Base-by-base conservation (phyloP, 2,888 invertebrate genomes). In the Tiliacea citrago region DNA sequence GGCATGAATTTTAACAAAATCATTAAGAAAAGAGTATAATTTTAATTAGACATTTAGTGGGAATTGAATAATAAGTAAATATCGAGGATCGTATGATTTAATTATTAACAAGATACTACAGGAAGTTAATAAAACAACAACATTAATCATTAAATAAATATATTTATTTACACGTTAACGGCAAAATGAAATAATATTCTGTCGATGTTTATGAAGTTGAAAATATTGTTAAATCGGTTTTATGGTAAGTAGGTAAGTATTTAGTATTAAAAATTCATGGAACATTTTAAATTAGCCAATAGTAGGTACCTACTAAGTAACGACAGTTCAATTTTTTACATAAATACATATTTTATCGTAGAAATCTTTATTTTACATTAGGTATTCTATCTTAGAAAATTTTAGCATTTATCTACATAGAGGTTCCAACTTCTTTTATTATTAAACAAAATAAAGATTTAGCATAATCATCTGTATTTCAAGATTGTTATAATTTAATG, bases 151-250 rank as follows among this genome's bases (percentile, higher is more conserved):
- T 95, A 96, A 96, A 96, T 96, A 96, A 96, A 96, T 96, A 96
- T 96, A 95, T 96, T 96, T 96, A 96, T 96, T 95, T 96, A 96
- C 96, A 96, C 68, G 90, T 90, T 93, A 96, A 96, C 95, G 92
- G 91, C 92, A 90, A 95, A 95, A 93, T 93, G 90, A 95, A 94
- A 92, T 90, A 90, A 90, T 91, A 92, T 89, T 93, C 91, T 91
- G 94, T 96, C 94, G 95, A 95, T 96, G 95, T 94, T 92, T 89
- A 91, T 89, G 92, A 93, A 92, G 84, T 90, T 90, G 83, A 83
- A 92, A 91, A 89, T 88, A 90, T 88, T 90, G 81, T 86, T 89
- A 89, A 89, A 88, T 89, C 74, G 71, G 80, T 74, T 81, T 69
- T 77, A 72, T 70, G 70, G 75, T 68, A 88, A 79, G 88, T 88